Base-by-base conservation (phyloP, 2,888 invertebrate genomes). In the Uropetala carovei region DNA sequence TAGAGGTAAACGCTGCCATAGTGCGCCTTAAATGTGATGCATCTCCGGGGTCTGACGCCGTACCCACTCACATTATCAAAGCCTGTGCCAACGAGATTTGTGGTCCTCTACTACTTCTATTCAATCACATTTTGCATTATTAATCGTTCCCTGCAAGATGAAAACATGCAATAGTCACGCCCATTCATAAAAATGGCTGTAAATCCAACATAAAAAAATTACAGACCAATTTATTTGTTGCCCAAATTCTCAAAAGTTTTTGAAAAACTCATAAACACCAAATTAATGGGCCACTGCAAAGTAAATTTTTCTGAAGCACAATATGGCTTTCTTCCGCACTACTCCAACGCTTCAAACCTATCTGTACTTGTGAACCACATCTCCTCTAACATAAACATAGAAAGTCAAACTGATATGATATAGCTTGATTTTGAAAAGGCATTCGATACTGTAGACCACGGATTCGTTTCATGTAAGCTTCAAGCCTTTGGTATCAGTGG, bases 141-240 rank as follows among this genome's bases (percentile, higher is more conserved):
- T 22, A 68, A 68, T 68, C 68, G 18, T 68, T 68, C n/a, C 9
- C n/a, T n/a, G n/a, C n/a, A n/a, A 68, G 22, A 86, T 86, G 86
- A 58, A 86, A 86, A 59, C 58, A 86, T 58, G 86, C 59, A 11
- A 56, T 0, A 27, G 57, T 86, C 27, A 11, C 59, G 16, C 59
- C 86, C n/a, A 16, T 58, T 18, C 59, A 58, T 56, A 86, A 86
- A 57, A n/a, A 8, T 58, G 86, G 59, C 9, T 22, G 13, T 27
- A 86, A 86, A 30, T 58, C 43, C 22, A 18, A 58, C 14, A n/a
- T 85, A n/a, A 7, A 4, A 8, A n/a, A 85, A 85, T 43, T 86
- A n/a, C 57, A 9, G 59, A n/a, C 5, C 86, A 2, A 58, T 58
- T n/a, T 86, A 56, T 27, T 13, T 86, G 10, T 56, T 57, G 22